A percentile compares a stretch with the other conserved stretches of the same genome.
These are phyloP conservation scores for Bufotes viridis DNA, from an alignment of 2,797 vertebrate genomes.

Conservation along the genomic window DNA sequence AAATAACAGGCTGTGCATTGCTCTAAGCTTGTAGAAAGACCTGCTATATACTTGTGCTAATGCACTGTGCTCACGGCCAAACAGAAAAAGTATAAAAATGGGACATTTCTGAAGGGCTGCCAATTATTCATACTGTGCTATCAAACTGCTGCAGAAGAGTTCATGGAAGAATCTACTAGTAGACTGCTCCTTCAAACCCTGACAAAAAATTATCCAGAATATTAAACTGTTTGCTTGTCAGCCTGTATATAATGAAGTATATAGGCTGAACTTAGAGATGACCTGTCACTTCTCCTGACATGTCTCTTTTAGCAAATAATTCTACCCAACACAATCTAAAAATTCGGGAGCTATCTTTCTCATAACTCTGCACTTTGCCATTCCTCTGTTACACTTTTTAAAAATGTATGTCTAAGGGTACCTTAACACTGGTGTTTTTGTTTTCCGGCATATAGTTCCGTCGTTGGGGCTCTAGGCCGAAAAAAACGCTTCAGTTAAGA, in stretches of 20 bases:
- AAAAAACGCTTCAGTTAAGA: no score
- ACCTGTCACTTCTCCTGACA: no score
- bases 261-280: background rate
- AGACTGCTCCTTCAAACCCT: background rate
- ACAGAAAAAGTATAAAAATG: background rate
- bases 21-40: background rate
- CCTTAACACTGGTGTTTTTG: no score
- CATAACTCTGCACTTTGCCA: no score
- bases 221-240: background rate
- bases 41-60: slow-evolving; percentile 1
- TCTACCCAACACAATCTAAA: no score
- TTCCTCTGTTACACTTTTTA: no score
- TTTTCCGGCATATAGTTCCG: no score
- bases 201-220: background rate
- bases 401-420: no score
- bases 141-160: background rate
- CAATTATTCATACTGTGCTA: slow-evolving; percentile 18
- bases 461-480: no score
- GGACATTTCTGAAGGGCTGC: background rate
- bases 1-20: background rate
- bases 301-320: no score
- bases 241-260: background rate
- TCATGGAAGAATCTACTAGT: background rate
- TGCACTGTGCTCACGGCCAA: background rate
- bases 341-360: no score